Percentiles rank a stretch among this genome's conserved stretches.
Evolutionary conservation across 2,888 invertebrate genomes (phyloP).

Genomic region (Cataglyphis cursor): DNA sequence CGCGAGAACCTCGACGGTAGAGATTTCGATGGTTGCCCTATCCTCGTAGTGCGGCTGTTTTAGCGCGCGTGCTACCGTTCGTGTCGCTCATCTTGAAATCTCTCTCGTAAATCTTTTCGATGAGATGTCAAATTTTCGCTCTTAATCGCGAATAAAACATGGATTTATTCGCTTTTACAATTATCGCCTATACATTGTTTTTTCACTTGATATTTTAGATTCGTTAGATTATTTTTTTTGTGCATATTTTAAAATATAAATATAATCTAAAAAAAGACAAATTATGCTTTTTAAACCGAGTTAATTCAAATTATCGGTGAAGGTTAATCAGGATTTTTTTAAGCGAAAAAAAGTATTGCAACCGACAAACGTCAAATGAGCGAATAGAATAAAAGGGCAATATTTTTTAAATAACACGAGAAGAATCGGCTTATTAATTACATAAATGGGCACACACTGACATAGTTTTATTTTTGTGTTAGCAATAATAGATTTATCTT

Average conservation of each 20-base stretch:
- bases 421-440: neutral
- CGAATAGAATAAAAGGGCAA: neutral
- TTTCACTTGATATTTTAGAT: neutral
- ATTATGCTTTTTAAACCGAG: neutral
- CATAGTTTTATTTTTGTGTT: neutral
- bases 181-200: neutral
- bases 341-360: neutral
- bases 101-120: slow-evolving; percentile 3
- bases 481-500: neutral
- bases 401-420: too few species aligned
- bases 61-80: slow-evolving; percentile 40
- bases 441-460: neutral
- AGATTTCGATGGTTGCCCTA: slow-evolving; percentile 34
- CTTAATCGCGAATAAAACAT: neutral
- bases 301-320: neutral
- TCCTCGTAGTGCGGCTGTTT: neutral
- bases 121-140: neutral
- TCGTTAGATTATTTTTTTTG: neutral
- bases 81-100: slow-evolving; percentile 19
- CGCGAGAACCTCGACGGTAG: slow-evolving; percentile 2
- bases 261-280: neutral
- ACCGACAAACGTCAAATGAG: neutral
- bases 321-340: neutral
- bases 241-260: neutral
- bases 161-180: neutral